Base-by-base conservation (phyloP, 2,797 vertebrate genomes). In the Pipistrellus nathusii region DNA sequence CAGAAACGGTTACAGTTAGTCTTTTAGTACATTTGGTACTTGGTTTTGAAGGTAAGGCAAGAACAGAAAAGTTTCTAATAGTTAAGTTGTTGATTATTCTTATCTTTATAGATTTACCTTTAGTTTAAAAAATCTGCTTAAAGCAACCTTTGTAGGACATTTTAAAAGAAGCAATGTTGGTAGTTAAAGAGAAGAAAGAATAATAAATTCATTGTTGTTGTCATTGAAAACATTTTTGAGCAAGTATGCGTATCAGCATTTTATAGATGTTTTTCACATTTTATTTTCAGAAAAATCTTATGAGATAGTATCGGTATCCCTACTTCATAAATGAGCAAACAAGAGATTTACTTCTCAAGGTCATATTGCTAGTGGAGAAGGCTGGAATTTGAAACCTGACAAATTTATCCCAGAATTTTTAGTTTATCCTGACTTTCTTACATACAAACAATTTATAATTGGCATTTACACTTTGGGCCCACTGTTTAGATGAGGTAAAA, bases 191-290 rank as follows among this genome's bases (percentile, higher is more conserved):
- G 73, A 80, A 90, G 48, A 59, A 90, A 82, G 27, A 83, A 57
- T 62, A 84, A 76, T 80, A 81, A 90, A 73, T 85, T 87, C 46
- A 90, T 0, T 81, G 38, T 68, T 90, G 57, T 30, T 92, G 88
- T 82, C 88, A 71, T 80, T 86, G 38, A 86, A 87, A 93, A 66
- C 46, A 57, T 64, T 93, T 89, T 91, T 88, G 48, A 91, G n/a
- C 57, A 71, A 18, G 46, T 82, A 32, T 92, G 14, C 84, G 6
- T 90, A 82, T 53, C 48, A 84, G 27, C 41, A 90, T 92, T 90
- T 90, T 51, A 85, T 35, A 80, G 51, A 25, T 66, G 18, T 75
- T 87, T 89, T 87, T 84, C 68, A 90, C 72, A 55, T 83, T 94
- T 90, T 91, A 68, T 55, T 48, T 41, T 85, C 55, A 88, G 46